Evolutionary conservation across 2,888 invertebrate species (phyloP).

Genomic region (Helobdella robusta): DNA sequence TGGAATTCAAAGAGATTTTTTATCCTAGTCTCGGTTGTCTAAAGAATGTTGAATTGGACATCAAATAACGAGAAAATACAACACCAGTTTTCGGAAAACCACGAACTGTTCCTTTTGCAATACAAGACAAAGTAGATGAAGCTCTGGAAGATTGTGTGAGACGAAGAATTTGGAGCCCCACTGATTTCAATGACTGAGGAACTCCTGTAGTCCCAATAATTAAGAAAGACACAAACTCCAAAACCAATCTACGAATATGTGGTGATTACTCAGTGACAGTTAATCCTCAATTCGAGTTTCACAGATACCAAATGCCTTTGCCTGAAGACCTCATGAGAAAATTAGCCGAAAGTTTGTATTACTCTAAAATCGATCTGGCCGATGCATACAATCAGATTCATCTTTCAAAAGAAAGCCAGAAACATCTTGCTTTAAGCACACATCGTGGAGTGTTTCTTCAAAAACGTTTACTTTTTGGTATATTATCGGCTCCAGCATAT

Average conservation of each 20-base stretch:
- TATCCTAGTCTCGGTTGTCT: neutral
- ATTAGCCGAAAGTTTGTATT: neutral
- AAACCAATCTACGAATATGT: neutral
- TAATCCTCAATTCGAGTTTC: constrained; percentile 3
- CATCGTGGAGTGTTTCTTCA: no score
- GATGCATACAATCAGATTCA: constrained; percentile 11
- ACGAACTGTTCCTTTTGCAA: constrained; percentile 6
- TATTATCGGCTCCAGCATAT: no score
- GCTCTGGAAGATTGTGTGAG: constrained; percentile 1
- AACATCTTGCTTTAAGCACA: constrained; percentile 1
- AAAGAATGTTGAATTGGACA: neutral
- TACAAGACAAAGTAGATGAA: neutral
- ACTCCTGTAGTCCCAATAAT: no score
- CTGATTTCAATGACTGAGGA: constrained; percentile 3
- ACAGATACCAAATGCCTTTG: constrained; percentile 5
- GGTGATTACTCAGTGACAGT: no score
- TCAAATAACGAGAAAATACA: neutral
- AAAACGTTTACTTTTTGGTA: no score
- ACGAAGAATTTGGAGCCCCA: neutral
- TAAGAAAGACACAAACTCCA: neutral
- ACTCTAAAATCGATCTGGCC: neutral
- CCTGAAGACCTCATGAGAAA: constrained; percentile 6
- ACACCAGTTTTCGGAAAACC: constrained; percentile 7
- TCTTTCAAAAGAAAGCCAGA: neutral
- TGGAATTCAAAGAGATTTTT: neutral